Evolutionary conservation across 2,888 invertebrate species (phyloP), one percentile per base, ranked within the genome.

Genomic region (Tortricodes alternella): DNA sequence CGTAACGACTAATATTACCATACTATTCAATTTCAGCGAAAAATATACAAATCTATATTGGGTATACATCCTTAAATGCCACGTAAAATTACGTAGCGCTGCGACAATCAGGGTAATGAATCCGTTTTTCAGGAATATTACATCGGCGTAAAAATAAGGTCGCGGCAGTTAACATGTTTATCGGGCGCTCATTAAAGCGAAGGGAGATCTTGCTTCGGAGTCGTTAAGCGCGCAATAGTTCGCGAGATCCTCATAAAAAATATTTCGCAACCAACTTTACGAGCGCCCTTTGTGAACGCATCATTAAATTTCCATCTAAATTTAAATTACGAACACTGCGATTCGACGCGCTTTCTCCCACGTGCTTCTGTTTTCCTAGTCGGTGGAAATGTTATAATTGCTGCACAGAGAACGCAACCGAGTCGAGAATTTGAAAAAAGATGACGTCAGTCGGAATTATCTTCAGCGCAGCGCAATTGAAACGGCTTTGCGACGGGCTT

Each of bases 211-310:
- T 85, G 87, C 89, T 87, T 85, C 86, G 85, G 85, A 89, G 90
- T 89, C 89, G 90, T 90, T 90, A 90, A 90, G 89, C 89, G 89
- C 89, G 89, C 89, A 90, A 90, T 90, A 90, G 90, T 90, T 90
- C 88, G 88, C 90, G 88, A 89, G 89, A 89, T 90, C 87, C 89
- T 89, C 89, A 82, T 89, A 90, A 90, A 90, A 90, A 89, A 90
- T 89, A 89, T 89, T 88, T 89, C 88, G 85, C 88, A 83, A 85
- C 87, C 87, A 81, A 90, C 85, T 90, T 89, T 90, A 90, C 83
- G 89, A 89, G 89, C 86, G 83, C 85, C 85, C 89, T 90, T 90
- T 90, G 89, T 90, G 85, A 83, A 87, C 85, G 90, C 89, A 88
- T 90, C 90, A 90, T 90, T 90, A 90, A 90, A 90, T 89, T 89